Percentiles rank a stretch among this genome's conserved stretches.
These are phyloP conservation scores for Andrena camellia DNA, from an alignment of 2,888 invertebrate species.

Conservation along the genomic window DNA sequence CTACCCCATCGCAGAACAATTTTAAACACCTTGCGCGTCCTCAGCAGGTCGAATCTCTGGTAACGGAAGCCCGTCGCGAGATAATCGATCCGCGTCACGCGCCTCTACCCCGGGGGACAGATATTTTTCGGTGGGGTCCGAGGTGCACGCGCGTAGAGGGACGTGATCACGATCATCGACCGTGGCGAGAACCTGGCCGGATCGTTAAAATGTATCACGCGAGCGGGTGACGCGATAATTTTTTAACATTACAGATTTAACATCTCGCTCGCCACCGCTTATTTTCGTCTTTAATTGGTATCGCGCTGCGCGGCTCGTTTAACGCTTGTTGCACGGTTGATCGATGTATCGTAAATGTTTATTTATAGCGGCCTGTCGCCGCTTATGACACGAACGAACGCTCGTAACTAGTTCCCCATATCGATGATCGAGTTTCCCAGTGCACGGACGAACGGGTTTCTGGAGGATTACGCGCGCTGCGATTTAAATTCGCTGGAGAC, in stretches of 20 bases:
- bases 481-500: conserved; percentile 11
- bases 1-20: not conserved
- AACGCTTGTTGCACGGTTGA: conserved; percentile 57
- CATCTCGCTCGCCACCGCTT: conserved; percentile 26
- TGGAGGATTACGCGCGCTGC: conserved; percentile 6
- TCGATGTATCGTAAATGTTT: conserved; percentile 62
- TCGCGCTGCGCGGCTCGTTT: conserved; percentile 61
- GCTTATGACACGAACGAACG: conserved; percentile 52
- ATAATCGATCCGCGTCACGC: conserved; percentile 39
- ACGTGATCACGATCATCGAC: not conserved
- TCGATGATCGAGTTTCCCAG: conserved; percentile 38
- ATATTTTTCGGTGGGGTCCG: not conserved
- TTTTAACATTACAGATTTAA: conserved; percentile 25
- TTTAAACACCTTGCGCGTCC: not conserved
- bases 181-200: not conserved
- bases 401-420: conserved; percentile 52
- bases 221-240: conserved; percentile 18
- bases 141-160: not conserved
- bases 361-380: conserved; percentile 58
- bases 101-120: conserved; percentile 4
- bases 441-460: conserved; percentile 20
- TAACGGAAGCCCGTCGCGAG: not conserved
- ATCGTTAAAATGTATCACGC: conserved; percentile 48
- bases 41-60: not conserved
- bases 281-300: conserved; percentile 60